Percentiles rank a stretch among this genome's conserved stretches.
These are phyloP conservation scores for Drosophila bocki DNA, from an alignment of 1,140 invertebrate species.

Conservation along the genomic window DNA sequence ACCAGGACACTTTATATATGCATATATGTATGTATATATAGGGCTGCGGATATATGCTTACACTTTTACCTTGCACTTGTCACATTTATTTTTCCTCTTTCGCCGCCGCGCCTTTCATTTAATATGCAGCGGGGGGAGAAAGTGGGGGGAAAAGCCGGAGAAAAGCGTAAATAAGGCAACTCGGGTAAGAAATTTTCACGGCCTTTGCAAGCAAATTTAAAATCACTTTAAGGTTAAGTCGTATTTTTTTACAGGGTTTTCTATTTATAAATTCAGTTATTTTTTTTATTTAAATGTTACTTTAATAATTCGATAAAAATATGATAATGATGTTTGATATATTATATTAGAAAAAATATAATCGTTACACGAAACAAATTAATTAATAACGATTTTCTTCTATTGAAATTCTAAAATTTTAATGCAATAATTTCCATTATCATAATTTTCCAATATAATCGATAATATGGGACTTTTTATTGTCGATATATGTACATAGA, in stretches of 20 bases:
- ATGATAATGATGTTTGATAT: no score
- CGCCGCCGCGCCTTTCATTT: constrained; percentile 52
- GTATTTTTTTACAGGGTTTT: neutral
- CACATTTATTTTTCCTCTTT: constrained; percentile 52
- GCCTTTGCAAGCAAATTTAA: constrained; percentile 6
- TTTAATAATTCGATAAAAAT: neutral
- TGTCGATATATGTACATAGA: no score
- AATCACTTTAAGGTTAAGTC: constrained; percentile 18
- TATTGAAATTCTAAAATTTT: no score
- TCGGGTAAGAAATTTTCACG: constrained; percentile 15
- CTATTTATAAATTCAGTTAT: neutral
- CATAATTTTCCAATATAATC: no score
- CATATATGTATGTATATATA: neutral
- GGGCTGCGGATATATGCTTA: constrained; percentile 41
- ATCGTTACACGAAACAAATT: no score
- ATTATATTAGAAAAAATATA: no score
- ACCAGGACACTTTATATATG: constrained; percentile 32
- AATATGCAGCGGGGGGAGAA: constrained; percentile 39
- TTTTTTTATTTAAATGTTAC: no score
- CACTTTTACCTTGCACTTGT: constrained; percentile 77
- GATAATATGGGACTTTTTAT: no score
- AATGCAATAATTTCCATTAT: no score
- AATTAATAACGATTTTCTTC: no score
- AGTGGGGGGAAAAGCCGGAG: constrained; percentile 1
- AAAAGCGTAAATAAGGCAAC: constrained; percentile 8